These are phyloP conservation scores for Pungitius pungitius DNA, from an alignment of 2,113 vertebrate species.

Conservation along the genomic window DNA sequence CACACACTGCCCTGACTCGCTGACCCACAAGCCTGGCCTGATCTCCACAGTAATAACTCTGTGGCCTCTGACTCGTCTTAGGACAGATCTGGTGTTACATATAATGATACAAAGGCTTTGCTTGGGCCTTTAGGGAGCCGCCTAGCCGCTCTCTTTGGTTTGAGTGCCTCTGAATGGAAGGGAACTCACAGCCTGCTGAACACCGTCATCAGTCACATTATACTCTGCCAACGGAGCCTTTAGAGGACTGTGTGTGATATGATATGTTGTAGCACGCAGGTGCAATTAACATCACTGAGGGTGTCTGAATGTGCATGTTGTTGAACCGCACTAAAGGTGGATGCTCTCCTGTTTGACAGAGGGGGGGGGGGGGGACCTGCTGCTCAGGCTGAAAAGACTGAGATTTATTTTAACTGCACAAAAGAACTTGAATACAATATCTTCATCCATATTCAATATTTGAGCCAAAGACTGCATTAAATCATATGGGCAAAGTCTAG, in stretches of 20 bases:
- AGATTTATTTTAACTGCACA: conserved; percentile 8
- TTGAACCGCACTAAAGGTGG: conserved; percentile 31
- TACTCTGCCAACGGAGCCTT: conserved; percentile 48
- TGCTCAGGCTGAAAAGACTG: conserved; percentile 14
- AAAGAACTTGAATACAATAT: not conserved
- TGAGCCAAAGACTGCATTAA: not conserved
- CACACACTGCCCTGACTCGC: conserved; percentile 62
- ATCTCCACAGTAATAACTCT: conserved; percentile 45
- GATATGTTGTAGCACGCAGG: conserved; percentile 43
- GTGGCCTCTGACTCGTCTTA: conserved; percentile 45
- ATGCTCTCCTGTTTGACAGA: conserved; percentile 27
- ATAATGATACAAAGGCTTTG: conserved; percentile 66
- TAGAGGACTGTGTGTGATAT: conserved; percentile 40
- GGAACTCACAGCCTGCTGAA: conserved; percentile 57
- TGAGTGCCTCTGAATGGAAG: conserved; percentile 30
- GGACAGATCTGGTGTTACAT: conserved; percentile 64
- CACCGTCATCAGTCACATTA: conserved; percentile 60
- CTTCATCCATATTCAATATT: not conserved
- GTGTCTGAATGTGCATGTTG: conserved; percentile 36
- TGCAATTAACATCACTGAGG: conserved; percentile 43
- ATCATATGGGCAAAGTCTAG: not conserved
- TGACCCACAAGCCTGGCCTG: conserved; percentile 52
- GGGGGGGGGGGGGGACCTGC: conserved; percentile 1
- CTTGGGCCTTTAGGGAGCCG: conserved; percentile 60
- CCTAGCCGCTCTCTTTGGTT: conserved; percentile 37